Percentiles rank a stretch among this genome's conserved stretches.
Conservation (phyloP, 2,888 invertebrate genomes). For the Myopa tessellatipennis region DNA sequence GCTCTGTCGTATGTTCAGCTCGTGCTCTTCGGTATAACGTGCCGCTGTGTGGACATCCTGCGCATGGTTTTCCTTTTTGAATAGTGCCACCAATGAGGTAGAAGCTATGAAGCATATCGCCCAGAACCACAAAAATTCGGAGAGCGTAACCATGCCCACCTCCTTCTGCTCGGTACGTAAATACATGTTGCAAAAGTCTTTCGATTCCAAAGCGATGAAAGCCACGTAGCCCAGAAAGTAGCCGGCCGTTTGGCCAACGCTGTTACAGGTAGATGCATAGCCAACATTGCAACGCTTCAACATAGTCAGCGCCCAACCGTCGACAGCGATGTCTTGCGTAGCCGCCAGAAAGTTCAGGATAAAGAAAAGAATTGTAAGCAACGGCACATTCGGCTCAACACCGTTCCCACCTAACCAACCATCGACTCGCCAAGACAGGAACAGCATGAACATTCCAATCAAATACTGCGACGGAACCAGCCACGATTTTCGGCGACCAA, state of each 20-base stretch:
- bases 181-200: constrained; percentile 95
- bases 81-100: constrained; percentile 87
- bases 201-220: constrained; percentile 95
- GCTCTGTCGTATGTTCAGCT: constrained; percentile 74
- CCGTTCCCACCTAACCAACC: constrained; percentile 78
- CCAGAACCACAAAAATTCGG: constrained; percentile 95
- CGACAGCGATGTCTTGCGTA: constrained; percentile 99
- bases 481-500: constrained; percentile 96
- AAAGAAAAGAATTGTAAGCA: constrained; percentile 89
- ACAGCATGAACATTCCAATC: constrained; percentile 89
- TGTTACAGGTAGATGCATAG: constrained; percentile 98
- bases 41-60: constrained; percentile 62
- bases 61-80: constrained; percentile 82
- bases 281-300: constrained; percentile 96
- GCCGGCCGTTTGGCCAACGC: constrained; percentile 97
- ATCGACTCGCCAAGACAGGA: constrained; percentile 81
- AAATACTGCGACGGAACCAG: constrained; percentile 94
- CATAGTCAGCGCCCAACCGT: constrained; percentile 99
- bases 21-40: constrained; percentile 61
- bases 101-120: constrained; percentile 89
- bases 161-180: constrained; percentile 78
- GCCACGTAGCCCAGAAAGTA: constrained; percentile 96
- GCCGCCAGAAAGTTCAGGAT: constrained; percentile 95
- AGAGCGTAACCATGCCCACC: constrained; percentile 78
- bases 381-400: constrained; percentile 75